These are phyloP conservation scores for Gallinago paraguaiae DNA, from an alignment of 2,113 vertebrate genomes.

Conservation along the genomic window DNA sequence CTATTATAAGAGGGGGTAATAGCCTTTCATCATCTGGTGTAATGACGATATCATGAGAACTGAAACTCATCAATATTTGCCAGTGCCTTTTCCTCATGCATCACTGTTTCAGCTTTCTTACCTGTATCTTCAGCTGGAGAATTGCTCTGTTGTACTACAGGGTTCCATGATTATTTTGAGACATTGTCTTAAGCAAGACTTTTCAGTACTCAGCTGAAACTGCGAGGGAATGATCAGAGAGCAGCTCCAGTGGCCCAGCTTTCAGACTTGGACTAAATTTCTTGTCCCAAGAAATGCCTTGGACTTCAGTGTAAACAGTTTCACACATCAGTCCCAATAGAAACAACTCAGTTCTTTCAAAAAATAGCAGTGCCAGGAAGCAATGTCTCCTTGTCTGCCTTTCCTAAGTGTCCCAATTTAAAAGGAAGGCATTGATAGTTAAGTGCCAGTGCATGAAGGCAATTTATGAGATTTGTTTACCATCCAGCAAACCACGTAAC, in stretches of 20 bases:
- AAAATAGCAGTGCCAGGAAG: neutral
- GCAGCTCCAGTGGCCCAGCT: neutral
- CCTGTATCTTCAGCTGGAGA: neutral
- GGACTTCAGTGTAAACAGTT: neutral
- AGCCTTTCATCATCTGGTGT: neutral
- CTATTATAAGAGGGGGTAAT: neutral
- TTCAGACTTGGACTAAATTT: neutral
- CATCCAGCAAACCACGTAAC: rapidly evolving
- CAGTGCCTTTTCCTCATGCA: neutral
- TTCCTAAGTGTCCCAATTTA: neutral
- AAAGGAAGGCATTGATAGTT: neutral
- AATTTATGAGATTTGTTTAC: neutral
- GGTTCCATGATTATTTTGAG: neutral
- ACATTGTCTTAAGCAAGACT: neutral
- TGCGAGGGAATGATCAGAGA: neutral
- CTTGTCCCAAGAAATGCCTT: neutral
- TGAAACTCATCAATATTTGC: neutral
- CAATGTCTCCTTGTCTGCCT: neutral
- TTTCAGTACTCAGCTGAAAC: neutral
- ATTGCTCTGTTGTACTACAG: neutral
- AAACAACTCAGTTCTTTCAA: neutral
- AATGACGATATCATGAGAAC: neutral
- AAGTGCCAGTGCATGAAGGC: neutral
- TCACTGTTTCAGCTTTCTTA: neutral
- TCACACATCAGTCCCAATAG: neutral